These are phyloP conservation scores for Stigmatopora argus DNA, from an alignment of 2,113 vertebrate genomes.

Conservation along the genomic window DNA sequence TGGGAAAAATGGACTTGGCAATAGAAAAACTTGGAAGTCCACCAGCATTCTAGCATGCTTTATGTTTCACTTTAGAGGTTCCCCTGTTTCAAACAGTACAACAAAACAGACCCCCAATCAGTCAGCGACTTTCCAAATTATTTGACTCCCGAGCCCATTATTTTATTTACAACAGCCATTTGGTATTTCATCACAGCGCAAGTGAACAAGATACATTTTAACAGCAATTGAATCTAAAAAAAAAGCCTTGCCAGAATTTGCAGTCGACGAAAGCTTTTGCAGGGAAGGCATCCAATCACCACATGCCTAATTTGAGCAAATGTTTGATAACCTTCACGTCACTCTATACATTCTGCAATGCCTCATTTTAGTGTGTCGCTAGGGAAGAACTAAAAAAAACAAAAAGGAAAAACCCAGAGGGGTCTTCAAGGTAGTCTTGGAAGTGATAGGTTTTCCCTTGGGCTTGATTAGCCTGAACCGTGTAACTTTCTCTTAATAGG, in stretches of 20 bases:
- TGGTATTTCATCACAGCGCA: background rate
- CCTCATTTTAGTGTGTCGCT: constrained; percentile 26
- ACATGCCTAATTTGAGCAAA: constrained; percentile 4
- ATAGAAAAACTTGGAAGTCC: background rate
- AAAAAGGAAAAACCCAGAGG: constrained; percentile 21
- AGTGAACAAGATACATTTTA: constrained; percentile 1
- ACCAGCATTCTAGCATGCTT: background rate
- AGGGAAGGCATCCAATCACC: constrained; percentile 3
- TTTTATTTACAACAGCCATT: background rate
- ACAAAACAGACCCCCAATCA: background rate
- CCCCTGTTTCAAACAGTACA: background rate
- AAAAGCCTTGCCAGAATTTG: background rate
- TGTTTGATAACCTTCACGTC: constrained; percentile 29
- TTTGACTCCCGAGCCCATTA: background rate
- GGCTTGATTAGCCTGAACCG: constrained; percentile 61
- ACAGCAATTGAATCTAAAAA: background rate
- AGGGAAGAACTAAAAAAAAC: constrained; percentile 30
- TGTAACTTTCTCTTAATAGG: constrained; percentile 63
- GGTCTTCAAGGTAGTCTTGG: constrained; percentile 59
- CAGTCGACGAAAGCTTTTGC: background rate
- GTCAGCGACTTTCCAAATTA: background rate
- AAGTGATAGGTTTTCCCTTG: constrained; percentile 61
- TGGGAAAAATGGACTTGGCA: background rate
- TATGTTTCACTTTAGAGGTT: background rate
- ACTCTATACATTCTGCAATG: constrained; percentile 22